Conservation (phyloP, 2,113 vertebrate species). For the Ondatra zibethicus region DNA sequence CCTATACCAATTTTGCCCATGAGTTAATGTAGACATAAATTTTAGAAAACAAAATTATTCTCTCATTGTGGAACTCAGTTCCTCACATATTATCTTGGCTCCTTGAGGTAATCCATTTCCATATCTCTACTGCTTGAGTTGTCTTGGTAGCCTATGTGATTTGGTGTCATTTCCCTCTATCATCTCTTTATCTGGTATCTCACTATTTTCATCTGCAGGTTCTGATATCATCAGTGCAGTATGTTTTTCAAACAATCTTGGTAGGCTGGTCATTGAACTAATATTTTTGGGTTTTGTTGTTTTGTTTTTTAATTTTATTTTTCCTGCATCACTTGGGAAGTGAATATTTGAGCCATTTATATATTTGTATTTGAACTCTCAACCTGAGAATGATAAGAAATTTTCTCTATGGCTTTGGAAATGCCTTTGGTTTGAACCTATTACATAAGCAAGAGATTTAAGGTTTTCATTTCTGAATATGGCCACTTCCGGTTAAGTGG, state of each 20-base stretch:
- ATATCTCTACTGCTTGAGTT: not conserved
- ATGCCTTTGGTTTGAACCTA: not conserved
- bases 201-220: not conserved
- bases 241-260: slow-evolving; percentile 43
- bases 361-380: slow-evolving; percentile 48
- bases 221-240: slow-evolving; percentile 7
- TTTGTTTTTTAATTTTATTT: not conserved
- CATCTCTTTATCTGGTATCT: not conserved
- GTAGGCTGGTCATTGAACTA: not conserved
- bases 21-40: not conserved
- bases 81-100: not conserved
- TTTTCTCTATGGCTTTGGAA: not conserved
- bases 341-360: not conserved
- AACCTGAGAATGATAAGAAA: not conserved
- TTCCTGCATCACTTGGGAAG: slow-evolving; percentile 1
- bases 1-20: too few relatives aligned
- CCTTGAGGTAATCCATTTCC: not conserved
- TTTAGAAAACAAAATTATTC: not conserved
- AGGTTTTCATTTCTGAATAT: not conserved
- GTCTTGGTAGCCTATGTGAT: rapidly evolving
- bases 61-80: not conserved
- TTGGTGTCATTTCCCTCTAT: not conserved
- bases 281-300: not conserved
- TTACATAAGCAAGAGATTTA: not conserved
- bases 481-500: not conserved